Base-by-base conservation (phyloP, 2,113 vertebrate species). In the Murina feae region DNA sequence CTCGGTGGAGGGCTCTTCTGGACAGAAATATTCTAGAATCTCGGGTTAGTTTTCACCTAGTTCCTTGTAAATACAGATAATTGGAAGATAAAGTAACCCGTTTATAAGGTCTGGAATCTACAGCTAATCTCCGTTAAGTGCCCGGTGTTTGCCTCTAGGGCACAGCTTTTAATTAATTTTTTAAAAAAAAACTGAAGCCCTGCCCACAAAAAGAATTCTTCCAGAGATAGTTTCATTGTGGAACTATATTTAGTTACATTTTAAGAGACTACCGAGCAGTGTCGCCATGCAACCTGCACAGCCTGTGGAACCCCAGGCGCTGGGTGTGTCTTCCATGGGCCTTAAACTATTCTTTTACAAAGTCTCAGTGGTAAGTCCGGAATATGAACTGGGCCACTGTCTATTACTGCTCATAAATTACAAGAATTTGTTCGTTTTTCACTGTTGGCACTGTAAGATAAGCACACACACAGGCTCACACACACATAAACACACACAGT, bases 261-360 rank as follows among this genome's bases (percentile, higher is more conserved):
- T 68, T 80, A 71, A 37, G 30, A 21, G 20, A 6, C 30, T 39
- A 11, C 39, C 58, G n/a, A 16, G 68, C 12, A 11, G 35, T 18
- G 4, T 28, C 11, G 13, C 10, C 1, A 39, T 0, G 1, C 10
- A 39, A 13, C 6, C 44, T 42, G 30, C 28, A 0, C 1, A 11
- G 8, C 63, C 66, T 17, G 18, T 28, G 35, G 21, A 32, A 4
- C 1, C 47, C 53, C 44, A 23, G 55, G 28, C 0, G n/a, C 69
- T 32, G 18, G 78, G 30, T 2, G 60, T 18, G 25, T 66, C 35
- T 51, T 30, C 35, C 30, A 63, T 5, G 9, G 60, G 8, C 25
- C 76, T 39, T 42, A 23, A 51, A 80, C 1, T 42, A 37, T 6
- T 49, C 9, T 35, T 80, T 60, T 18, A 84, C 49, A 42, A 80